Percentiles rank a stretch among this genome's conserved stretches.
phyloP scores from a whole-genome alignment of 2,797 vertebrate species.

The Eospalax fontanierii region DNA sequence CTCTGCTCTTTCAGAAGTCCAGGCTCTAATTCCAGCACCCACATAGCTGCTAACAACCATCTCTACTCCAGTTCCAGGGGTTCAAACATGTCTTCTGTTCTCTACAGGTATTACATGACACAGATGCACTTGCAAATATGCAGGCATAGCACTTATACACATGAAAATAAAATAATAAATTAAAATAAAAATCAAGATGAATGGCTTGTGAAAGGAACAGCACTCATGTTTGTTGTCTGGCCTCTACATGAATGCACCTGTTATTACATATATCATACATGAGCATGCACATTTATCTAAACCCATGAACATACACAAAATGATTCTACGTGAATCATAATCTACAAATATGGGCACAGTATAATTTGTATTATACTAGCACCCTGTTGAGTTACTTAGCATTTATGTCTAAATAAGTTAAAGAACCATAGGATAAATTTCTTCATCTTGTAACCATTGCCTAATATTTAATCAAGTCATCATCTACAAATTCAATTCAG shows the following conservation, averaged over 20 bases:
- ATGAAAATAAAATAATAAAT: too few species aligned
- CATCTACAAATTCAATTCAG: background rate
- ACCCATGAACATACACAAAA: background rate
- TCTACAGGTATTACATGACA: too few species aligned
- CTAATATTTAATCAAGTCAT: slow-evolving; percentile 30
- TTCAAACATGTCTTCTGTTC: too few species aligned
- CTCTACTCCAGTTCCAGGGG: too few species aligned
- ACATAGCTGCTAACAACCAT: too few species aligned
- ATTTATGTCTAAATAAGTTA: background rate
- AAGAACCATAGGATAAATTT: background rate
- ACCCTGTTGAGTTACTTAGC: background rate
- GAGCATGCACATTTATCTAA: background rate
- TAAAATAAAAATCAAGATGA: background rate
- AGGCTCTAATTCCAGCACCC: too few species aligned
- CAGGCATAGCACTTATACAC: too few species aligned
- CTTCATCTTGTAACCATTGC: background rate
- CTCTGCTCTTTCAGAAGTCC: too few species aligned
- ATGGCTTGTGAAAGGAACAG: background rate
- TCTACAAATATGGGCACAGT: background rate
- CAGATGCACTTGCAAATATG: too few species aligned
- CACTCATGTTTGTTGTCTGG: background rate
- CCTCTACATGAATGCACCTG: too few species aligned
- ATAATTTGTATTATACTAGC: background rate
- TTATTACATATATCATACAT: background rate
- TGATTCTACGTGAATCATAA: background rate